Conservation (phyloP, 2,113 vertebrate species). For the Grus americana region DNA sequence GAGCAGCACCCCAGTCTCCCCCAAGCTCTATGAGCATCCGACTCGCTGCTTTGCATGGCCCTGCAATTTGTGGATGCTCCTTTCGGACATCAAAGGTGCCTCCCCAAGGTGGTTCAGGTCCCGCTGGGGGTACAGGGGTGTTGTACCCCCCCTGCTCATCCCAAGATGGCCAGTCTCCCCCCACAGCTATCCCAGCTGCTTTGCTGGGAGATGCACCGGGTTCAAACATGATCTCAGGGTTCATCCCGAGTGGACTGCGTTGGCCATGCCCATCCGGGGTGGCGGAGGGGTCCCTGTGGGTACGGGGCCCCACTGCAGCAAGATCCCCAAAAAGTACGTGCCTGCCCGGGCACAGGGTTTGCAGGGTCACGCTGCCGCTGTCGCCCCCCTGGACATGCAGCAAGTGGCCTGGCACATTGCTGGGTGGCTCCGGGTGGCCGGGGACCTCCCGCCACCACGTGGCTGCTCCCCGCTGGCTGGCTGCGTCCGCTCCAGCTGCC, state of each 20-base stretch:
- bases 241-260: rapidly evolving
- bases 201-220: not conserved
- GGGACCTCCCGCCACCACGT: not conserved
- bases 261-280: not conserved
- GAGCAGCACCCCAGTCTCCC: not conserved
- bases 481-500: not conserved
- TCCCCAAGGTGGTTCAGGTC: not conserved
- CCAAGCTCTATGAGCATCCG: not conserved
- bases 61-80: not conserved
- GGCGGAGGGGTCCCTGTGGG: not conserved
- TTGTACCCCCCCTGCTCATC: not conserved
- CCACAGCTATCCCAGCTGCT: not conserved
- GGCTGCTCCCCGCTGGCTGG: not conserved
- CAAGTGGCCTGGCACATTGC: not conserved
- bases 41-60: not conserved
- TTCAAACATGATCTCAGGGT: rapidly evolving
- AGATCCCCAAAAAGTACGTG: not conserved
- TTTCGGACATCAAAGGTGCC: not conserved
- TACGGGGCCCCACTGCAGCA: not conserved
- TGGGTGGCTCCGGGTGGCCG: rapidly evolving
- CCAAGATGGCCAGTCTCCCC: not conserved
- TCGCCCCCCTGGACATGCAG: not conserved
- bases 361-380: not conserved
- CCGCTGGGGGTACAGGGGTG: rapidly evolving
- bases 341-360: not conserved